phyloP scores from a whole-genome alignment of 2,888 invertebrate genomes.

The Limnephilus rhombicus region DNA sequence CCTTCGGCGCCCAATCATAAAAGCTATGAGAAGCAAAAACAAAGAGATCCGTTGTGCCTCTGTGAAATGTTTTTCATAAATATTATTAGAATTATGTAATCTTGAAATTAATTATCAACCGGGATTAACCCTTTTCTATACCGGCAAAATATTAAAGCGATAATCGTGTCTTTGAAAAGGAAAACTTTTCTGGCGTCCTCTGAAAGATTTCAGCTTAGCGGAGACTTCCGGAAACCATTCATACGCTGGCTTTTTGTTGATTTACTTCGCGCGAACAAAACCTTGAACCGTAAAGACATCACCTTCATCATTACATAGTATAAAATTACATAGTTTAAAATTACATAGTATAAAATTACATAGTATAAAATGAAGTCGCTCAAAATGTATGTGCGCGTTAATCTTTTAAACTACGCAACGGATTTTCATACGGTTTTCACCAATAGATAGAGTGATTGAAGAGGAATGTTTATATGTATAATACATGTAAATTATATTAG shows the following conservation, averaged over 20 bases:
- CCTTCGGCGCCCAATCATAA: not conserved
- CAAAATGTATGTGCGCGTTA: too few species aligned
- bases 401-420: too few species aligned
- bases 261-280: not conserved
- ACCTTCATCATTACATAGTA: too few species aligned
- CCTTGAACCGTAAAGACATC: not conserved
- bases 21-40: not conserved
- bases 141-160: not conserved
- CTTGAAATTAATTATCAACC: not conserved
- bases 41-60: too few species aligned
- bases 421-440: too few species aligned
- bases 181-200: not conserved
- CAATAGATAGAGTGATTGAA: too few species aligned
- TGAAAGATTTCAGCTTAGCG: conserved; percentile 13
- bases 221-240: not conserved
- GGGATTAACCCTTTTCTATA: not conserved
- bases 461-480: too few species aligned
- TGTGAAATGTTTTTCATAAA: not conserved
- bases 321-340: too few species aligned
- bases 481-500: too few species aligned
- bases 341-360: too few species aligned
- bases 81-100: not conserved
- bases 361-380: too few species aligned
- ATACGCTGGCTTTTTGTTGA: not conserved
- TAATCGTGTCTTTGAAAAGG: not conserved